Base-by-base conservation (phyloP, 2,888 invertebrate genomes). In the Halocaridina rubra region DNA sequence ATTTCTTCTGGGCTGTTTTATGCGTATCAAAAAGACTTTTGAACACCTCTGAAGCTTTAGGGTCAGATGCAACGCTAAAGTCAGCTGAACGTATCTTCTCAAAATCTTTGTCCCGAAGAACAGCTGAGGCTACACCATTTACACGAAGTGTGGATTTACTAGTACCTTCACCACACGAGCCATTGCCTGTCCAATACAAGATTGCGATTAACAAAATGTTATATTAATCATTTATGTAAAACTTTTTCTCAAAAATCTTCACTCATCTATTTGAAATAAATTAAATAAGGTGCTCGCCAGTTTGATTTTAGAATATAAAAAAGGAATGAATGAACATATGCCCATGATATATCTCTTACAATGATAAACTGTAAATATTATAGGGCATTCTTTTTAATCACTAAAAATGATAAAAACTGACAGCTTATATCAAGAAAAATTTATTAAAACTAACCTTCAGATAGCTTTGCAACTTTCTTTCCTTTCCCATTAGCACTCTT, bases 21-120 rank as follows among this genome's bases (percentile, higher is more conserved):
- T 97, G 97, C 8, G 95, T 94, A 0, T 98, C 99, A 90, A 99
- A 99, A 77, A 99, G 91, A 1, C 98, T 98, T 91, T 99, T 99
- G 90, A 96, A 97, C 0, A 97, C 97, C 91, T 96, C 95, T 85
- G 95, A 95, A 4, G 95, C 95, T 89, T 95, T 95, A 0, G 97
- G 96, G 91, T 99, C 98, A 85, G 95, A 94, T 0, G 98, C 88
- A 5, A 88, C 86, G 57, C 85, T 89, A 61, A 85, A 86, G 57
- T 86, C 67, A 2, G 86, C 30, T n/a, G 88, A 80, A 7, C 80
- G 85, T 2, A 81, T 69, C 57, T 89, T 84, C 53, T 80, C 72
- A 33, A 88, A 88, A 2, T 84, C 88, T 27, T 82, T 78, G 81
- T 84, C 84, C n/a, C 86, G 61, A 0, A 88, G 81, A 27, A 88